A percentile compares a stretch with the other conserved stretches of the same genome.
Conservation (phyloP, 2,888 invertebrate genomes). For the Halictus quadricinctus region DNA sequence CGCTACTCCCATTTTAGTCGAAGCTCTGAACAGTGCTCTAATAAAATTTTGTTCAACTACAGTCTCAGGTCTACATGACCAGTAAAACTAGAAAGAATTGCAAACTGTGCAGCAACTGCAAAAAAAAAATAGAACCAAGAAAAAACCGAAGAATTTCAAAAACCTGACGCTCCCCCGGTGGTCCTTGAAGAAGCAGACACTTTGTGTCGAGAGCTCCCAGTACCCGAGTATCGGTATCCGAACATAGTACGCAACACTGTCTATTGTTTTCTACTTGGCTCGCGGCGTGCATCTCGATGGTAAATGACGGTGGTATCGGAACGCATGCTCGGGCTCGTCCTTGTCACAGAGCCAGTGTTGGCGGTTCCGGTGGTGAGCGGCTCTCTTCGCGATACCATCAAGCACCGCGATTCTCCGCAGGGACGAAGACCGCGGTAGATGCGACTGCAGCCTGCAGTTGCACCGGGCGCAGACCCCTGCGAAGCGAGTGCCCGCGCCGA, state of each 20-base stretch:
- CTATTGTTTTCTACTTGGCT: constrained; percentile 3
- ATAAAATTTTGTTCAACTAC: no score
- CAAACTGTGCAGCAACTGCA: not conserved
- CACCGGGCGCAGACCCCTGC: constrained; percentile 54
- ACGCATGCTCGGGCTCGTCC: constrained; percentile 44
- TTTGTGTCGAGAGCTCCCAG: not conserved
- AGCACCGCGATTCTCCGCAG: constrained; percentile 9
- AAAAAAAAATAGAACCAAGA: no score
- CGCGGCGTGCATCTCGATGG: constrained; percentile 51
- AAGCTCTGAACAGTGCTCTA: no score
- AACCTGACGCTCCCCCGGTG: not conserved
- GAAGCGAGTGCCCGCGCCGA: constrained; percentile 39
- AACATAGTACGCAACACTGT: constrained; percentile 35
- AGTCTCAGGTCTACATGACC: no score
- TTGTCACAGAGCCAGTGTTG: constrained; percentile 43
- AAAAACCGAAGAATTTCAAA: not conserved
- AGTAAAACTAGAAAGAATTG: not conserved
- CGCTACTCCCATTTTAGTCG: no score
- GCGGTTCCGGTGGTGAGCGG: constrained; percentile 42
- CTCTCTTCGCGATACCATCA: constrained; percentile 51
- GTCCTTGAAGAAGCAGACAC: not conserved
- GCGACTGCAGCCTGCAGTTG: not conserved
- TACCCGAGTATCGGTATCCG: constrained; percentile 42
- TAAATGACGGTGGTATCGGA: constrained; percentile 46
- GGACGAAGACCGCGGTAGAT: constrained; percentile 2